Percentiles rank a stretch among this genome's conserved stretches.
Conservation (phyloP, 2,797 vertebrate species). For the Carapus acus region DNA sequence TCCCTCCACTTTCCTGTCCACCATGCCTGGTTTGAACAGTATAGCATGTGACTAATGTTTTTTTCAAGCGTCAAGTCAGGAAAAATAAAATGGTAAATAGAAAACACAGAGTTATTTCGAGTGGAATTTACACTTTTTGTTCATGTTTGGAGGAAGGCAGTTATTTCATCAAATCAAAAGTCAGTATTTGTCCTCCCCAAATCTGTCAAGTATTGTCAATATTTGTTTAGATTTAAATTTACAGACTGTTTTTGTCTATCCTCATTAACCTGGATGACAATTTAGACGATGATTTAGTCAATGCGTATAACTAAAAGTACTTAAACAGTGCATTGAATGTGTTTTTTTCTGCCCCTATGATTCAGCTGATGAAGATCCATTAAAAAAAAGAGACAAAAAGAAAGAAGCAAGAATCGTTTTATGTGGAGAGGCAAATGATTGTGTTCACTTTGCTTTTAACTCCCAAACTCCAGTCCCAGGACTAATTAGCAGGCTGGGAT, state of each 20-base stretch:
- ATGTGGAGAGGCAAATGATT: slow-evolving; percentile 60
- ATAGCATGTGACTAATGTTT: slow-evolving; percentile 1
- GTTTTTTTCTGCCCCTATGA: slow-evolving; percentile 22
- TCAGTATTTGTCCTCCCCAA: too few species aligned
- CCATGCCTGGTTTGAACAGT: too few species aligned
- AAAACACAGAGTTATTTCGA: too few species aligned
- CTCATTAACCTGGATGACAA: background rate
- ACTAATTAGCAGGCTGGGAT: slow-evolving; percentile 71
- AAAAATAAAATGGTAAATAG: too few species aligned
- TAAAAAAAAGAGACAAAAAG: too few species aligned
- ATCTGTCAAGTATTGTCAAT: too few species aligned
- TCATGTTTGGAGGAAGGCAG: too few species aligned
- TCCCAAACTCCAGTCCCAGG: slow-evolving; percentile 64
- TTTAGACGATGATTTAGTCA: background rate
- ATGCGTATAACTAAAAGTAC: slow-evolving; percentile 25
- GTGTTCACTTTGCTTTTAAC: slow-evolving; percentile 60
- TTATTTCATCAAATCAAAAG: too few species aligned
- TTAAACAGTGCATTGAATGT: slow-evolving; percentile 23
- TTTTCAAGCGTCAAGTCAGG: background rate
- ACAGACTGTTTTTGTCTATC: too few species aligned
- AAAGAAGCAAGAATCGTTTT: too few species aligned
- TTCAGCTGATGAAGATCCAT: slow-evolving; percentile 48
- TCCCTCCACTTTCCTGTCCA: slow-evolving; percentile 22
- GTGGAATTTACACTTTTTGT: too few species aligned
- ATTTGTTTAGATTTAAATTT: too few species aligned